Percentiles rank a stretch among this genome's conserved stretches.
Conservation (phyloP, 1,140 invertebrate genomes). For the Aphelenchoides besseyi region DNA sequence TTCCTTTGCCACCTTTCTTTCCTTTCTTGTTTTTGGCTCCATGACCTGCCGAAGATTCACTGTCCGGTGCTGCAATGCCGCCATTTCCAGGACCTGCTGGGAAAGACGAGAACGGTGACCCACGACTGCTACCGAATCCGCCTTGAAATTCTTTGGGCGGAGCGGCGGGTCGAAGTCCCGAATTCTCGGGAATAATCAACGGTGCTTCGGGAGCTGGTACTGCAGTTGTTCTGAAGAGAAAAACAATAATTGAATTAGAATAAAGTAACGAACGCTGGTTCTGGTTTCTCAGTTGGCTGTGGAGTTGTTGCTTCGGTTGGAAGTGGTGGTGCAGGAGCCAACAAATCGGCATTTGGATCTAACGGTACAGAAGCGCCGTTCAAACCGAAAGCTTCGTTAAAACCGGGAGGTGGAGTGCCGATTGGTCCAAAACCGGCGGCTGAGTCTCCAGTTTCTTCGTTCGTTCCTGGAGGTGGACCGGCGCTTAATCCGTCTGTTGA, state of each 20-base stretch:
- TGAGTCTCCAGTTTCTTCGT: conserved; percentile 1
- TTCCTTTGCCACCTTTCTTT: conserved; percentile 19
- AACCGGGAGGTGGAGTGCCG: conserved; percentile 47
- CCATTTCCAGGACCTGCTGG: conserved; percentile 28
- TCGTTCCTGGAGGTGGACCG: not conserved
- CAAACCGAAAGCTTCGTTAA: conserved; percentile 42
- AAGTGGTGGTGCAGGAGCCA: conserved; percentile 12
- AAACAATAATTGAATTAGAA: not conserved
- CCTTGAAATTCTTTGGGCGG: conserved; percentile 57
- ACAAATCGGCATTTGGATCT: conserved; percentile 2
- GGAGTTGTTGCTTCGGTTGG: not conserved
- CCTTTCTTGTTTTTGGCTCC: conserved; percentile 21
- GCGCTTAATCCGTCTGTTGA: conserved; percentile 2
- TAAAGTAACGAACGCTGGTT: not conserved
- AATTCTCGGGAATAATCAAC: conserved; percentile 60
- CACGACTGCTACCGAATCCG: conserved; percentile 49
- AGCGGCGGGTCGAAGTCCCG: conserved; percentile 57
- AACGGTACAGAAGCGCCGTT: conserved; percentile 38
- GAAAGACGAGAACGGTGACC: not conserved
- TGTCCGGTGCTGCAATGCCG: conserved; percentile 19
- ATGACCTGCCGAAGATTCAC: conserved; percentile 27
- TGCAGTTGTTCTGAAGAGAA: not conserved
- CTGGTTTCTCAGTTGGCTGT: not conserved
- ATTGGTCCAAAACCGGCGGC: conserved; percentile 17
- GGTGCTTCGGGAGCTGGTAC: conserved; percentile 31